phyloP scores from a whole-genome alignment of 2,888 invertebrate species.

The Galerucella nymphaeae region DNA sequence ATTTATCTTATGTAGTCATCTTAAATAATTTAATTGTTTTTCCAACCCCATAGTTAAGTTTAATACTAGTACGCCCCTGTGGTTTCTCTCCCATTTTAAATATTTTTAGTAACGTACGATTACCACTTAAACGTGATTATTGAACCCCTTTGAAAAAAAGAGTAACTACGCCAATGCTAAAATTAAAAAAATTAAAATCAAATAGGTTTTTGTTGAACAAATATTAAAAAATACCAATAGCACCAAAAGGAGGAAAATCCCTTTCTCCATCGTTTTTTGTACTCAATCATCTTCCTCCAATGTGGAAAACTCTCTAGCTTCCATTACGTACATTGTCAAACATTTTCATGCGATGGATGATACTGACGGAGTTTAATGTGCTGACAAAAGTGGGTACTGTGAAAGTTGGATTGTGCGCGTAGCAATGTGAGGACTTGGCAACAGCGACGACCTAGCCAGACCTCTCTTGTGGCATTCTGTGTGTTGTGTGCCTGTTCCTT shows the following conservation, averaged over 20 bases:
- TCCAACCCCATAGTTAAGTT: no score
- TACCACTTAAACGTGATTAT: no score
- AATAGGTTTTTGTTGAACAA: not conserved
- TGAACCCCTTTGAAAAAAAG: no score
- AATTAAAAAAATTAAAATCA: not conserved
- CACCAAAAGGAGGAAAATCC: not conserved
- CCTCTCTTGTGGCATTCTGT: slow-evolving; percentile 23
- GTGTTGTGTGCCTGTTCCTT: slow-evolving; percentile 36
- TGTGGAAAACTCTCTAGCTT: slow-evolving; percentile 28
- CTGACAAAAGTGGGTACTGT: slow-evolving; percentile 44
- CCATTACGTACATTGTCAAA: slow-evolving; percentile 25
- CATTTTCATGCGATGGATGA: slow-evolving; percentile 38
- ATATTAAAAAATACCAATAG: not conserved
- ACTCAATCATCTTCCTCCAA: not conserved
- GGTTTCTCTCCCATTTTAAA: no score
- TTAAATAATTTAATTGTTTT: no score
- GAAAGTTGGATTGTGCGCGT: slow-evolving; percentile 44
- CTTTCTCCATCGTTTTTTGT: slow-evolving; percentile 18
- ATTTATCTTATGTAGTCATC: not conserved
- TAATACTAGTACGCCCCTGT: no score
- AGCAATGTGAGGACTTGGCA: slow-evolving; percentile 35
- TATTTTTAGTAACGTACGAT: no score
- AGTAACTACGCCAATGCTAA: not conserved
- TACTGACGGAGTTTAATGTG: slow-evolving; percentile 45
- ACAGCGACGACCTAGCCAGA: slow-evolving; percentile 36